Base-by-base conservation (phyloP, 92 coral and sea anemone species). In the Phenganax stokvisi region DNA sequence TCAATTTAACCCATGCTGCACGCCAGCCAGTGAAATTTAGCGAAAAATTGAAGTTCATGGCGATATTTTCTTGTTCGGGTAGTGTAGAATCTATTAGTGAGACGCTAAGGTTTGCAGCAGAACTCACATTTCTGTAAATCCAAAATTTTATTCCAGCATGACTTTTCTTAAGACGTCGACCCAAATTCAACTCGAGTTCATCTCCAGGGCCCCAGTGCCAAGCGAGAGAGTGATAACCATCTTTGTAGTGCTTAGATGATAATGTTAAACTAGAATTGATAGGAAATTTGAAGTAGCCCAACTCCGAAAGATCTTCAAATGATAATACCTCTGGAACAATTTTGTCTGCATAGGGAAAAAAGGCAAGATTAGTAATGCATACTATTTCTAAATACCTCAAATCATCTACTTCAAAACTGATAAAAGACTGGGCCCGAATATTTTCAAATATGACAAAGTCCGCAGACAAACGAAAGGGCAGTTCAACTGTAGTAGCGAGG, bases 21-120 rank as follows among this genome's bases (percentile, higher is more conserved):
- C 87, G 82, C 90, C 90, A 87, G 6, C 90, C 90, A 65, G 60
- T 52, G 44, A 84, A 87, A 68, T 69, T 47, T 0, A 87, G 85
- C 51, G 83, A 65, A 51, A 76, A 83, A 1, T 51, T 44, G 20
- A 79, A 79, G 15, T 56, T 7, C 0, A 79, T 44, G 0, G 53
- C 31, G n/a, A 54, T 0, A 1, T 12, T 27, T 5, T 79, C 12
- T 15, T 20, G 11, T 11, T 30, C 16, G 8, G 11, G 64, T n/a
- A 10, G 9, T 13, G 17, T 76, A 31, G 83, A 62, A 12, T 79
- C 83, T 9, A 27, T 29, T 0, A 79, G 74, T 27, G 83, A 62
- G 37, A 79, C 57, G 51, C 58, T 79, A n/a, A 79, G 62, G 62
- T 79, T 54, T 0, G 80, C 29, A n/a, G 8, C 16, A 10, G 68